Base-by-base conservation (phyloP, 2,888 invertebrate genomes). In the Ectemnius cavifrons region DNA sequence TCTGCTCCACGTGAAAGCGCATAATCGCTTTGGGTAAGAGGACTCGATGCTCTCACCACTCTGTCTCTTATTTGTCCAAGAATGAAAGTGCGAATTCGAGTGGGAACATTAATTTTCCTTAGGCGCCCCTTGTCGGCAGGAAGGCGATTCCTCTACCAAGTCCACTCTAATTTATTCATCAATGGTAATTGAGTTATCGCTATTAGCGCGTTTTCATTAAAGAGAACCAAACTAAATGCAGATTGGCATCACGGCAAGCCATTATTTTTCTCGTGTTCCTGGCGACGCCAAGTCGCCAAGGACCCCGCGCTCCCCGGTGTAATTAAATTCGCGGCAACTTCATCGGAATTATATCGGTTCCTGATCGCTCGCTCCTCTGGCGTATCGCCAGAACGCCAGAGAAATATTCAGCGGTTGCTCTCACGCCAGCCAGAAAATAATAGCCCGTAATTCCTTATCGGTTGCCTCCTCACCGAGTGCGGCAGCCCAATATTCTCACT, bases 311-410 rank as follows among this genome's bases (percentile, higher is more conserved):
- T 4, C 52, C 57, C 63, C 73, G 74, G 75, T 79, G 82, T 83
- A 83, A 85, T 84, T 85, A 82, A 82, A 85, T 82, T 84, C 82
- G 69, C 72, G 77, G 71, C 78, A 79, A 73, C 63, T 73, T 80
- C 78, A 77, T 78, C 73, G 62, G 59, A 57, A 71, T 68, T 74
- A 71, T 76, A 80, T 81, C 80, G 71, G 57, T 68, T 52, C 58
- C 68, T 63, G 79, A 81, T 81, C 82, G 72, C 71, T 37, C 23
- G 37, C 37, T 37, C 1, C 37, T 37, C 73, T 80, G 82, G 82
- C 80, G 59, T 64, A 69, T 28, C 67, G 81, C 81, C 82, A 82
- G 28, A 23, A 67, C 16, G 52, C 13, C 52, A 6, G 66, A 52
- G 61, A 70, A 60, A 57, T 71, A 71, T 67, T 49, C 28, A 27